These are phyloP conservation scores for Liasis olivaceus DNA, from an alignment of 2,797 vertebrate genomes.

Conservation along the genomic window DNA sequence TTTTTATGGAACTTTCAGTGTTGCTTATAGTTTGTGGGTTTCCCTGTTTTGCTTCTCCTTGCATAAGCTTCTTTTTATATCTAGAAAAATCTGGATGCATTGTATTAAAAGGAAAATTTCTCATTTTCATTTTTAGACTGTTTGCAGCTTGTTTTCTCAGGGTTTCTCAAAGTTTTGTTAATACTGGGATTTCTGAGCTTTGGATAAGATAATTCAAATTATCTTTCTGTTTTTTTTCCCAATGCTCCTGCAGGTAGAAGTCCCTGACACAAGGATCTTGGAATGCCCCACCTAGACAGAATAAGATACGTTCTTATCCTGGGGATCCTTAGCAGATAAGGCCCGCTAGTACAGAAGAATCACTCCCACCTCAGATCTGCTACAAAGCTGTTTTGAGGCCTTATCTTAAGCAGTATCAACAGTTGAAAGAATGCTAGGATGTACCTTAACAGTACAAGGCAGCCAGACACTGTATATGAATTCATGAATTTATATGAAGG, in stretches of 20 bases:
- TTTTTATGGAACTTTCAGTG: no score
- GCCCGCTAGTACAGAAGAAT: background rate
- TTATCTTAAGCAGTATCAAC: background rate
- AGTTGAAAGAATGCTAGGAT: background rate
- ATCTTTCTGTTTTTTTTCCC: background rate
- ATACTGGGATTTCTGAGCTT: background rate
- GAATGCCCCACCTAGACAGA: background rate
- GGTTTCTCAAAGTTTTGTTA: background rate
- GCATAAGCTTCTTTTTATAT: background rate
- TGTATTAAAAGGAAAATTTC: background rate
- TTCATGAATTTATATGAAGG: slow-evolving; percentile 46
- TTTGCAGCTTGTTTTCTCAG: background rate
- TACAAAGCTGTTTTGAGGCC: background rate
- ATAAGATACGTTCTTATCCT: background rate
- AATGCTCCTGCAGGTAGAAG: background rate
- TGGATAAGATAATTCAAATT: background rate
- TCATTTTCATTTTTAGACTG: background rate
- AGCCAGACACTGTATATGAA: background rate
- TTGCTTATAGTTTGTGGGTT: no score
- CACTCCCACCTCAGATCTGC: background rate
- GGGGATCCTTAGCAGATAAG: background rate
- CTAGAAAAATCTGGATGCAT: background rate
- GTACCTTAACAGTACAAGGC: slow-evolving; percentile 1
- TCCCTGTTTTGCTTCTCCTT: background rate
- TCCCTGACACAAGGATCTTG: background rate